A percentile compares a stretch with the other conserved stretches of the same genome.
Evolutionary conservation across 2,797 vertebrate species (phyloP).

Genomic region (Pangasius macronema): DNA sequence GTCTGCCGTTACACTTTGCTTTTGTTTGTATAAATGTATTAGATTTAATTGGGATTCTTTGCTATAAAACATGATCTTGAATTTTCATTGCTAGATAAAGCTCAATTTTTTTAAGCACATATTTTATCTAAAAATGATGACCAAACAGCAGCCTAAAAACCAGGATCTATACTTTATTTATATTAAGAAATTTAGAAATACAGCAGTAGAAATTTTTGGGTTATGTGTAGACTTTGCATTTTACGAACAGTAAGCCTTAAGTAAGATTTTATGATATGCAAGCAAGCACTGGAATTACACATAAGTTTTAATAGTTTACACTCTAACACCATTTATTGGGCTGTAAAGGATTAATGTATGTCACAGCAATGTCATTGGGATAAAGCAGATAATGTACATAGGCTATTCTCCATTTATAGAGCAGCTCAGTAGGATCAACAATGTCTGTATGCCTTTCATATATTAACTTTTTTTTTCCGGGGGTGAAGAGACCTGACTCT

Average conservation of each 20-base stretch:
- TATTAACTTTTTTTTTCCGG: conserved; percentile 54
- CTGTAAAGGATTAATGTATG: conserved; percentile 42
- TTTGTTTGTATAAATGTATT: neutral
- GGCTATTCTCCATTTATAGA: conserved; percentile 55
- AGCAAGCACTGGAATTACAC: neutral
- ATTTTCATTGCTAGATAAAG: neutral
- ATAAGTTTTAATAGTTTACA: conserved; percentile 1
- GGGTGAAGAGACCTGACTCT: conserved; percentile 52
- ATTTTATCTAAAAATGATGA: neutral
- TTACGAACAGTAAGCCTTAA: neutral
- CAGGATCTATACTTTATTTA: neutral
- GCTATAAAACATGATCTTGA: neutral
- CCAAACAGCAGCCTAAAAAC: neutral
- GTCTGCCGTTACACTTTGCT: neutral
- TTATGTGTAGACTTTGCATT: neutral
- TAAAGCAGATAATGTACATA: conserved; percentile 33
- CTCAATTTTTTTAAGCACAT: neutral
- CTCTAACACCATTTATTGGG: conserved; percentile 7
- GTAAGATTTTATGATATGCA: neutral
- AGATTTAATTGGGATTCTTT: neutral
- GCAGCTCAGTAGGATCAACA: conserved; percentile 55
- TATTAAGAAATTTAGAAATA: neutral
- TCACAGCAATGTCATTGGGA: conserved; percentile 51
- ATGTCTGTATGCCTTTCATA: conserved; percentile 59
- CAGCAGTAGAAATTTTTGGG: neutral